Evolutionary conservation across 2,797 vertebrate genomes (phyloP).

Genomic region (Centroberyx gerrardi): DNA sequence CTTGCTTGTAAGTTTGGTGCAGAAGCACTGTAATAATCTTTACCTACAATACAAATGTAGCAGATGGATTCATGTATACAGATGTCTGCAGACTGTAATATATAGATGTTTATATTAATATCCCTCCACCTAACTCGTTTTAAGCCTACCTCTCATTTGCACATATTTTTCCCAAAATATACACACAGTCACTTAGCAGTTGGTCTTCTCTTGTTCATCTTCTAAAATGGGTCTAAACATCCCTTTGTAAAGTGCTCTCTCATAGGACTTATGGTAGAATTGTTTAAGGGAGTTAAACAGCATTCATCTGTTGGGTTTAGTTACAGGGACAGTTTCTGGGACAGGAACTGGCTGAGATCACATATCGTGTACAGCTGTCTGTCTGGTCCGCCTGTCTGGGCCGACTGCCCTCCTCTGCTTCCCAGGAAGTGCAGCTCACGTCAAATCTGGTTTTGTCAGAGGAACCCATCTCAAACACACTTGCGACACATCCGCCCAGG

Average conservation of each 20-base stretch:
- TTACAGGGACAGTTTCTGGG: conserved; percentile 32
- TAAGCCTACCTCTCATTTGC: background rate
- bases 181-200: background rate
- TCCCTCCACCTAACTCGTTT: background rate
- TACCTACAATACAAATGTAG: background rate
- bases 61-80: background rate
- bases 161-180: background rate
- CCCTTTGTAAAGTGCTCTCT: background rate
- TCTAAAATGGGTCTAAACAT: background rate
- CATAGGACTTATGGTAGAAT: background rate
- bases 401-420: conserved; percentile 32
- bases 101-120: too few species aligned
- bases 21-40: background rate
- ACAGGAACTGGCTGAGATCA: conserved; percentile 57
- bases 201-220: background rate
- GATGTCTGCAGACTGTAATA: too few species aligned
- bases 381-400: conserved; percentile 56
- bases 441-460: conserved; percentile 17
- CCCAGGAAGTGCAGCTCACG: conserved; percentile 29
- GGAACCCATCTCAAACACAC: conserved; percentile 7
- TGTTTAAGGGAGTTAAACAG: background rate
- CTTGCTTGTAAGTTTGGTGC: background rate
- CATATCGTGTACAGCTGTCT: conserved; percentile 45
- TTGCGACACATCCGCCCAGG: conserved; percentile 6
- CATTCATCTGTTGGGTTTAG: conserved; percentile 35